A percentile compares a stretch with the other conserved stretches of the same genome.
Conservation (phyloP, 2,113 vertebrate genomes). For the Picathartes gymnocephalus region DNA sequence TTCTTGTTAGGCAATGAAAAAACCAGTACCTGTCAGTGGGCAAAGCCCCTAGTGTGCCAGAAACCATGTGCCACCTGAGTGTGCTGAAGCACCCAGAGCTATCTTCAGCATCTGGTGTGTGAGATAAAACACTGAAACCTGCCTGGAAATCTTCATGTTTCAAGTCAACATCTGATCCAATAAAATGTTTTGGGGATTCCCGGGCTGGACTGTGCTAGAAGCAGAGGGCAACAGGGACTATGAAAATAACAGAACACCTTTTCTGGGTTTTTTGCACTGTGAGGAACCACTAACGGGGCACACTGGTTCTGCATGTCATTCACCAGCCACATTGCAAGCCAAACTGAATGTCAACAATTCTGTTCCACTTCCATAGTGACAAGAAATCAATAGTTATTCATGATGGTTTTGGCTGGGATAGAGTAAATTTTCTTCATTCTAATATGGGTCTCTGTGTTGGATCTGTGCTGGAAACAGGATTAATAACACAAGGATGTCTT, state of each 20-base stretch:
- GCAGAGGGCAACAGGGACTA: accelerated
- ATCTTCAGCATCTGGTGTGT: background rate
- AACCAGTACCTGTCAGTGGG: background rate
- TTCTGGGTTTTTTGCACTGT: background rate
- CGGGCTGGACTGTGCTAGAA: background rate
- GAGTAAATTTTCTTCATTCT: background rate
- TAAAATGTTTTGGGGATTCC: background rate
- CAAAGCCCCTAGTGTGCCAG: background rate
- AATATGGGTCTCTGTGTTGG: background rate
- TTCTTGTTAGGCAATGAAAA: background rate
- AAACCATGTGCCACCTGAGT: background rate
- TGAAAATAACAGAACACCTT: background rate
- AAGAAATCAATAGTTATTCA: background rate
- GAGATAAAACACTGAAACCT: background rate
- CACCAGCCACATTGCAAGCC: background rate
- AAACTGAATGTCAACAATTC: background rate
- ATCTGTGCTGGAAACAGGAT: background rate
- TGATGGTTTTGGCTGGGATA: background rate
- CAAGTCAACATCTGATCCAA: background rate
- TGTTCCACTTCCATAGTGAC: background rate
- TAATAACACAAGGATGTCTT: background rate
- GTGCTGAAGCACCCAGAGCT: background rate
- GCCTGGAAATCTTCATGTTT: background rate
- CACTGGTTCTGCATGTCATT: background rate
- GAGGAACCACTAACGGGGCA: background rate